phyloP scores from a whole-genome alignment of 2,888 invertebrate species.

The Marasmarcha lunaedactyla region DNA sequence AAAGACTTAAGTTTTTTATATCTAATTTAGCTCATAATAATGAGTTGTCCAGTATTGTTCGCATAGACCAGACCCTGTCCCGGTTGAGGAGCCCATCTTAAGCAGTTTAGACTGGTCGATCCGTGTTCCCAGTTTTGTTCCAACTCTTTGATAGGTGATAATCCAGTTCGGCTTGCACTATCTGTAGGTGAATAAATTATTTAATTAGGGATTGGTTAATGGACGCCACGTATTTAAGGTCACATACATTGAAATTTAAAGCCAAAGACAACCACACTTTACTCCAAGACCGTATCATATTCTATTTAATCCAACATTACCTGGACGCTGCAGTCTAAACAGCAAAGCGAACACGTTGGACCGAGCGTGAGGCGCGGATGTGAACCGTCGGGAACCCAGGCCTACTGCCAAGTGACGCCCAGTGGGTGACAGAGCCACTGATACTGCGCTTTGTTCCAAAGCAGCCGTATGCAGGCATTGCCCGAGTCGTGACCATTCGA shows the following conservation, averaged over 20 bases:
- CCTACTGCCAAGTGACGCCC: conserved; percentile 85
- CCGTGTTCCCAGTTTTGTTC: conserved; percentile 75
- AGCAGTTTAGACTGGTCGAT: conserved; percentile 84
- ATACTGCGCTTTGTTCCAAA: conserved; percentile 84
- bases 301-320: no score
- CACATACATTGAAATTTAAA: background rate
- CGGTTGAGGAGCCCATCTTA: conserved; percentile 84
- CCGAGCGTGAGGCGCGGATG: conserved; percentile 67
- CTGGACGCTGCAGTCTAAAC: conserved; percentile 46
- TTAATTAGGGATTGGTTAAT: background rate
- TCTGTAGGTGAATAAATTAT: no score
- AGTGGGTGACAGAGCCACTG: conserved; percentile 86
- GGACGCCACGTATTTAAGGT: background rate
- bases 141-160: conserved; percentile 72
- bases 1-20: no score
- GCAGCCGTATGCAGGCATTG: conserved; percentile 83
- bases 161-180: conserved; percentile 43
- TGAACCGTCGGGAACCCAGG: conserved; percentile 75
- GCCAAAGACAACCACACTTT: background rate
- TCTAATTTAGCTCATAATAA: conserved; percentile 72
- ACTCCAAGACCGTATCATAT: conserved; percentile 10
- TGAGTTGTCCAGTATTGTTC: conserved; percentile 86
- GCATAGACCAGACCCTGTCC: conserved; percentile 89
- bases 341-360: conserved; percentile 57
- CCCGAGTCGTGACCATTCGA: conserved; percentile 80